Evolutionary conservation across 1,140 invertebrate species (phyloP).

Genomic region (Zaprionus ornatus): DNA sequence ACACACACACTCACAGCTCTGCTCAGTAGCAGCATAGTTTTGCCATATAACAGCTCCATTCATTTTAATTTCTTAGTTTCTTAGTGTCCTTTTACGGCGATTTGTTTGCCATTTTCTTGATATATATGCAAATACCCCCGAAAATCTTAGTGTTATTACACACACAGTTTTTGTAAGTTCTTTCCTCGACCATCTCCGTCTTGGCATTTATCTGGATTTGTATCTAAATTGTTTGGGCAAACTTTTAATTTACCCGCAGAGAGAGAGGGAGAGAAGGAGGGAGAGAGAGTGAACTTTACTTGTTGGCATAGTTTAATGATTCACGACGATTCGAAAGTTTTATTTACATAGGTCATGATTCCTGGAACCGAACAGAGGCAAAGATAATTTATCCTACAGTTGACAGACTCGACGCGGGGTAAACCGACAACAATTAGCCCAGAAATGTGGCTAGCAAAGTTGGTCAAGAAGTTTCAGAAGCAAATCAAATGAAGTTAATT

Average conservation of each 20-base stretch:
- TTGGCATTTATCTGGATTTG: constrained; percentile 56
- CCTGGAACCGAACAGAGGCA: constrained; percentile 20
- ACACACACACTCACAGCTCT: not conserved
- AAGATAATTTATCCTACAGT: constrained; percentile 46
- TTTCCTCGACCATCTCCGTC: constrained; percentile 16
- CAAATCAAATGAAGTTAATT: constrained; percentile 32
- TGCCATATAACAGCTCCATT: constrained; percentile 22
- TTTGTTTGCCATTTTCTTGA: constrained; percentile 8
- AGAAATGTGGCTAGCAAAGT: constrained; percentile 15
- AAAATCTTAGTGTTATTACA: constrained; percentile 50
- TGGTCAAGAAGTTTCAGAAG: constrained; percentile 7
- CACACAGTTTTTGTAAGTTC: constrained; percentile 45
- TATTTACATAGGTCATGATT: constrained; percentile 57
- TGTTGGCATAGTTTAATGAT: constrained; percentile 65
- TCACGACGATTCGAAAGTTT: constrained; percentile 69
- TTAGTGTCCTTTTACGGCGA: not conserved
- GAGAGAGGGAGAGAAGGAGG: not conserved
- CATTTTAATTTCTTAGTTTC: constrained; percentile 52
- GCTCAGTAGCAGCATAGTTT: not conserved
- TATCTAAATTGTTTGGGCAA: constrained; percentile 65
- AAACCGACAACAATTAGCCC: not conserved
- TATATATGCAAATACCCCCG: constrained; percentile 38
- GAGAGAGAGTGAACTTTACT: constrained; percentile 17
- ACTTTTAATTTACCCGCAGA: constrained; percentile 59
- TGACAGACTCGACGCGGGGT: constrained; percentile 11